phyloP scores from a whole-genome alignment of 2,888 invertebrate genomes.

The Drosophila kanekoi region DNA sequence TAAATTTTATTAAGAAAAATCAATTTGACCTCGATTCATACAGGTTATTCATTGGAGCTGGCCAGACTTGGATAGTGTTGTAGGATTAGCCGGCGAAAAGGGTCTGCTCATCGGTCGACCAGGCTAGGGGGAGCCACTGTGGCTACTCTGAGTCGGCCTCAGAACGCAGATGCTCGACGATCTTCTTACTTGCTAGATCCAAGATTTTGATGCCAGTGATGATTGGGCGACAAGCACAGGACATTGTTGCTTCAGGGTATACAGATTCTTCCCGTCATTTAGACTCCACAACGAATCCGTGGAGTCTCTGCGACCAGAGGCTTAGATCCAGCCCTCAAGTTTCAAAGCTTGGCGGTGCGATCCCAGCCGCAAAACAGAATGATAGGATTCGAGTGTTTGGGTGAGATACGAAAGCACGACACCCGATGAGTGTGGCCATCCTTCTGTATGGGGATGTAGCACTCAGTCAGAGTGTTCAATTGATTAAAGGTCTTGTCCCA shows the following conservation, averaged over 20 bases:
- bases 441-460: conserved; percentile 99
- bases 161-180: conserved; percentile 99
- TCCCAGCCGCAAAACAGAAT: conserved; percentile 99
- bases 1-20: conserved; percentile 43
- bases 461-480: conserved; percentile 99
- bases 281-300: conserved; percentile 99
- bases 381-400: conserved; percentile 98
- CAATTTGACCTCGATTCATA: conserved; percentile 38
- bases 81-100: conserved; percentile 99
- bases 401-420: conserved; percentile 99
- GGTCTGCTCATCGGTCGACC: conserved; percentile 99
- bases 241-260: conserved; percentile 99
- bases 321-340: conserved; percentile 99
- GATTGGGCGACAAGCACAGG: conserved; percentile 99
- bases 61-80: conserved; percentile 99
- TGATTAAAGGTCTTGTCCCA: conserved; percentile 99
- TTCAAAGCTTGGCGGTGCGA: conserved; percentile 99
- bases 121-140: conserved; percentile 97
- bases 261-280: conserved; percentile 99
- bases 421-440: conserved; percentile 99
- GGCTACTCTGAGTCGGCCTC: conserved; percentile 96
- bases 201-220: conserved; percentile 99
- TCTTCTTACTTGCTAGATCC: conserved; percentile 99
- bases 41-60: conserved; percentile 88
- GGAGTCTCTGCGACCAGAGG: conserved; percentile 99